Base-by-base conservation (phyloP, 2,797 vertebrate species). In the Onychomys leucogaster region DNA sequence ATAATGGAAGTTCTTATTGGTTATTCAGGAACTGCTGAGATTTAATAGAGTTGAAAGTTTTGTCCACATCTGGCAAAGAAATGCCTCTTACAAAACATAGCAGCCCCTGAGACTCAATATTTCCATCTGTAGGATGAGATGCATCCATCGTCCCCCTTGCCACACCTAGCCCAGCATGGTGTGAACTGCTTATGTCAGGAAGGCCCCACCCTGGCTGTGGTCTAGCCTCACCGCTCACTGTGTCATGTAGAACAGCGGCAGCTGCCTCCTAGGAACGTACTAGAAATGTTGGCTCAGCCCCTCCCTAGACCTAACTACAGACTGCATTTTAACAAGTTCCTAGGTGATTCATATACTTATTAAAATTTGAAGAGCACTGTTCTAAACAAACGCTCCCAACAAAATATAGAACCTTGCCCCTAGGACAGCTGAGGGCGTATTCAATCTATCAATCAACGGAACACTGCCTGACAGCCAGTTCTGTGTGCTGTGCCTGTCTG, bases 251-350 rank as follows among this genome's bases (percentile, higher is more conserved):
- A 75, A 12, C 21, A 57, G 29, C 25, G 29, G 69, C 41, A 52
- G 5, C 52, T 81, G 37, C 76, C 21, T 19, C 69, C 85, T 3
- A 27, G 9, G 23, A 80, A 27, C 19, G 61, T 87, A 71, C 37
- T 67, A 84, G 41, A 73, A 80, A 41, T 41, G 23, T 13, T 78
- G 9, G 41, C 69, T 29, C 61, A 46, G 21, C 69, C 65, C 55
- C 37, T 77, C 83, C 65, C 67, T 41, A 29, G 55, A 82, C 41
- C 52, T 46, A 71, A 73, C 37, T 27, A 41, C n/a, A 67, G n/a
- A 85, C 76, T 67, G 52, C 89, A 96, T 93, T 85, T 71, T 91
- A 90, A 96, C 37, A 84, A 93, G 82, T 65, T 81, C 34, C 78
- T 80, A 78, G 19, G 75, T 73, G 87, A 97, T 55, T 61, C 55